phyloP scores from a whole-genome alignment of 2,113 vertebrate species.

The Notarius lentiginosus region DNA sequence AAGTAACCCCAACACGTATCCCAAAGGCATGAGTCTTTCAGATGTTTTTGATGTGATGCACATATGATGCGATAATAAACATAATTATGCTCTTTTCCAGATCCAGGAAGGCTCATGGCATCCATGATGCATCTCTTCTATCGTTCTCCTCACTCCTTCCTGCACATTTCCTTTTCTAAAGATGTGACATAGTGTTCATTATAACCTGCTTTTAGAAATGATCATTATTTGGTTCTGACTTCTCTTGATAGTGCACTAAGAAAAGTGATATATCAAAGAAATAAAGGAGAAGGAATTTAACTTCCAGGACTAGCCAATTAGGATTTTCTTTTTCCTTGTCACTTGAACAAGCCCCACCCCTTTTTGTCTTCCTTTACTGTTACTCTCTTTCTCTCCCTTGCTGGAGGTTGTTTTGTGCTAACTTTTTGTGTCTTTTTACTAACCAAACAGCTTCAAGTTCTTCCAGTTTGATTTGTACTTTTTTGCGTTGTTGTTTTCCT shows the following conservation, averaged over 20 bases:
- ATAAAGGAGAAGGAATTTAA: neutral
- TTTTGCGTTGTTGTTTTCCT: conserved; percentile 64
- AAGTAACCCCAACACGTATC: neutral
- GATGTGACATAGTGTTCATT: neutral
- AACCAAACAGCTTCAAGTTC: conserved; percentile 76
- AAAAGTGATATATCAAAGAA: conserved; percentile 11
- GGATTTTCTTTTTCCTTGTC: conserved; percentile 64
- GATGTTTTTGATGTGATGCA: conserved; percentile 36
- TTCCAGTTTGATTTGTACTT: conserved; percentile 70
- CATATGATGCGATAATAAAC: conserved; percentile 25
- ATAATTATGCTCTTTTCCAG: conserved; percentile 58
- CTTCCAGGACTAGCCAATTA: conserved; percentile 62
- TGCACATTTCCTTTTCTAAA: neutral
- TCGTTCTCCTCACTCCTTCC: conserved; percentile 4
- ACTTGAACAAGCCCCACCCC: conserved; percentile 54
- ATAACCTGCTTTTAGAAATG: conserved; percentile 1
- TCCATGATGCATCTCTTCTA: neutral
- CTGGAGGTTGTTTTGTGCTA: conserved; percentile 73
- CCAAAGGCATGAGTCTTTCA: conserved; percentile 7
- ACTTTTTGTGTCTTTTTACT: conserved; percentile 86
- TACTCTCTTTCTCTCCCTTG: conserved; percentile 55
- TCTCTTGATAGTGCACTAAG: neutral
- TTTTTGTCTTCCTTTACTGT: conserved; percentile 45
- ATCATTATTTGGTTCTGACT: conserved; percentile 22
- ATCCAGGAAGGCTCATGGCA: conserved; percentile 18